Conservation (phyloP, 2,113 vertebrate genomes). For the Oxygymnocypris stewartii region DNA sequence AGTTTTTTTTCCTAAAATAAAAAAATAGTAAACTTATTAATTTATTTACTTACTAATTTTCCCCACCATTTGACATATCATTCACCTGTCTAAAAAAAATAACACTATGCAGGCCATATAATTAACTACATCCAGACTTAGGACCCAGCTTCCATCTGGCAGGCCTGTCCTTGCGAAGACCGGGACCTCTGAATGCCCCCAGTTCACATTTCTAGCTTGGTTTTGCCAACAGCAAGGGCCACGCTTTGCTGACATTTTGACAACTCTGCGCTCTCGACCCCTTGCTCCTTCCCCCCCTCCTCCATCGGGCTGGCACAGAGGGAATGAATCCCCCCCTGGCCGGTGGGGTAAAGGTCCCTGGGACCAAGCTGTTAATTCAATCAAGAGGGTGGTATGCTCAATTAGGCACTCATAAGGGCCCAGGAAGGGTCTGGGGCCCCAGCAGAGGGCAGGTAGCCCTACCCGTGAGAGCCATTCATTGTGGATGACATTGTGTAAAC, state of each 20-base stretch:
- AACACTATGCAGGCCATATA: not conserved
- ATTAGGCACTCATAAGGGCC: constrained; percentile 81
- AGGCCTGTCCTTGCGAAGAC: constrained; percentile 66
- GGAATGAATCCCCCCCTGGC: constrained; percentile 52
- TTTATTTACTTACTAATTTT: too few relatives aligned
- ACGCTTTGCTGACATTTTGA: constrained; percentile 75
- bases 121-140: constrained; percentile 44
- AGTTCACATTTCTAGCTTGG: constrained; percentile 73
- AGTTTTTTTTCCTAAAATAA: too few relatives aligned
- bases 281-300: constrained; percentile 51
- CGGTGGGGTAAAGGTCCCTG: constrained; percentile 71
- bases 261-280: constrained; percentile 63
- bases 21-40: too few relatives aligned
- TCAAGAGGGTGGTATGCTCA: constrained; percentile 78
- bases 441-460: constrained; percentile 68
- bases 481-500: constrained; percentile 83
- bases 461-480: constrained; percentile 77
- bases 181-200: constrained; percentile 74
- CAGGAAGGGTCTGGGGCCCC: constrained; percentile 70
- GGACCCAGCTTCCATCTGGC: constrained; percentile 37
- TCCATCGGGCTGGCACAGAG: constrained; percentile 59
- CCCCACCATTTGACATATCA: too few relatives aligned
- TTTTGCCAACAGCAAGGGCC: constrained; percentile 71
- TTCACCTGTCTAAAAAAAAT: not conserved
- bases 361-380: constrained; percentile 82